Evolutionary conservation across 2,797 vertebrate genomes (phyloP).

Genomic region (Acanthurus tractus): DNA sequence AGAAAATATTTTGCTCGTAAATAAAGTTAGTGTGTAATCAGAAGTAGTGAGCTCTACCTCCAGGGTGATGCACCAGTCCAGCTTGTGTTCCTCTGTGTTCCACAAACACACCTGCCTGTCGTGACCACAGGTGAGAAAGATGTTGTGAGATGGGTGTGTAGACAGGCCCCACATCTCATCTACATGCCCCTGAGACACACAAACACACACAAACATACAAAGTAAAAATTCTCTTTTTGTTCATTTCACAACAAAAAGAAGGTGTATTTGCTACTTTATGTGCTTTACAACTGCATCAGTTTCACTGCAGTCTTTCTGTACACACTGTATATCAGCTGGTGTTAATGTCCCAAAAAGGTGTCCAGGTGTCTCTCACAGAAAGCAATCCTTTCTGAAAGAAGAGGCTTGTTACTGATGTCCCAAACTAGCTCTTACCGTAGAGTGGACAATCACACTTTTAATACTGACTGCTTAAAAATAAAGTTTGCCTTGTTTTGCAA

Average conservation of each 20-base stretch:
- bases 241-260: background rate
- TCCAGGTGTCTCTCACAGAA: too few species aligned
- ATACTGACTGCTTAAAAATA: too few species aligned
- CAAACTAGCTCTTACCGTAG: too few species aligned
- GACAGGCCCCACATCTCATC: conserved; percentile 95
- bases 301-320: background rate
- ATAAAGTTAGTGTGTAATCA: background rate
- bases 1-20: background rate
- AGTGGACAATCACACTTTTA: too few species aligned
- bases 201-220: conserved; percentile 10
- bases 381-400: too few species aligned
- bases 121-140: conserved; percentile 92
- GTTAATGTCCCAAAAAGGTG: too few species aligned
- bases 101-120: conserved; percentile 94
- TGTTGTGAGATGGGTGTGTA: conserved; percentile 89
- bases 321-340: background rate
- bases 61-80: conserved; percentile 90
- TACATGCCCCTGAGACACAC: conserved; percentile 88
- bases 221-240: background rate
- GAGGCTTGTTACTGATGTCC: too few species aligned
- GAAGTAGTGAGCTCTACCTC: conserved; percentile 81
- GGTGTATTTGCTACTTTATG: background rate
- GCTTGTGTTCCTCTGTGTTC: conserved; percentile 88
- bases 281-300: background rate
- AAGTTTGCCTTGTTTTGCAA: too few species aligned